phyloP scores from a whole-genome alignment of 92 coral and sea anemone genomes.

The Palythoa grandis region DNA sequence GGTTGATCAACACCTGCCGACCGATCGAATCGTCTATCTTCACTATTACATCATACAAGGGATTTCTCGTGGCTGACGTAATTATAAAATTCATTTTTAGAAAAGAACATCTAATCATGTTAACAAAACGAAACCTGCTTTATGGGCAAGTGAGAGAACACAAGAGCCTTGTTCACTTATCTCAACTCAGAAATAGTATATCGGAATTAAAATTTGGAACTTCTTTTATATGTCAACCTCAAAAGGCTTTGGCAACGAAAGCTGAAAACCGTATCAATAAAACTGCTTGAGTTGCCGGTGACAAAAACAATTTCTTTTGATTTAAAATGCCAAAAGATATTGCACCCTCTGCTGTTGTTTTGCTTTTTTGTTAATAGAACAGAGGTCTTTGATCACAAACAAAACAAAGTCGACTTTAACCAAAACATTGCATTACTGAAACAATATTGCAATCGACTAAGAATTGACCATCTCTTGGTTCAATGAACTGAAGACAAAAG shows the following conservation, averaged over 20 bases:
- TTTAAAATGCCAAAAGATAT: neutral
- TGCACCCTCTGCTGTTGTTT: neutral
- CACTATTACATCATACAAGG: slow-evolving; percentile 79
- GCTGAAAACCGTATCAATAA: slow-evolving; percentile 27
- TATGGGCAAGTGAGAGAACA: neutral
- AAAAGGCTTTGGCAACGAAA: neutral
- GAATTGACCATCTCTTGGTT: slow-evolving; percentile 7
- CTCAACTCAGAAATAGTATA: neutral
- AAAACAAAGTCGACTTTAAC: neutral
- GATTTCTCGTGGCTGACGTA: slow-evolving; percentile 81
- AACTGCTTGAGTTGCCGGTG: neutral
- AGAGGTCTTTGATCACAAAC: neutral
- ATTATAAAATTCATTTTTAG: slow-evolving; percentile 33
- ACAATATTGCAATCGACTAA: neutral
- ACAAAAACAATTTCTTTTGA: neutral
- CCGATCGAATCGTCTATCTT: neutral
- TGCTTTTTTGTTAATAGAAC: neutral
- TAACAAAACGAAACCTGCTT: slow-evolving; percentile 16
- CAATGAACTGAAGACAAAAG: slow-evolving; percentile 23
- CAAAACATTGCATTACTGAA: neutral
- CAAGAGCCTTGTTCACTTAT: neutral
- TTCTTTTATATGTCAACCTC: slow-evolving; percentile 2
- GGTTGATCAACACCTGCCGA: slow-evolving; percentile 24
- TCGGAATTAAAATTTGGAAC: neutral
- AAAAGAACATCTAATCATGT: neutral